Base-by-base conservation (phyloP, 2,113 vertebrate species). In the Corythaixoides concolor region DNA sequence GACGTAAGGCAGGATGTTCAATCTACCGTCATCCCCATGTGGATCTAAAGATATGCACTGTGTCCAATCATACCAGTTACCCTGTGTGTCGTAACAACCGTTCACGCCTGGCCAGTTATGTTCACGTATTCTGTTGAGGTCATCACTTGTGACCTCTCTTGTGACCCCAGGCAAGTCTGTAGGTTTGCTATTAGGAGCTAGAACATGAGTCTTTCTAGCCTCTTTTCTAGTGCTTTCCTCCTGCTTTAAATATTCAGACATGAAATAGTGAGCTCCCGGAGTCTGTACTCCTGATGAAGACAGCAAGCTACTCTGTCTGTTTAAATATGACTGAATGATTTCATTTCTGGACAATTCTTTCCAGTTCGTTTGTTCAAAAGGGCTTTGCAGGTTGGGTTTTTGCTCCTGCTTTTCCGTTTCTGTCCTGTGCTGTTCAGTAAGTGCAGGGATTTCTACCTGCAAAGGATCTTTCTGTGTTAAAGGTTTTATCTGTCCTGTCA, bases 31-130 rank as follows among this genome's bases (percentile, higher is more conserved):
- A 58, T 99, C 99, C 52, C 99, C 99, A 2, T 99, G 99, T 11
- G 98, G 98, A 91, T 99, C 99, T 92, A 99, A 97, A 22, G 99
- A 98, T 97, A 99, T 99, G 98, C 99, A 99, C 97, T 99, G 98
- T 24, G 99, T 99, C 99, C 99, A 99, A 97, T 99, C 98, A 96
- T 98, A 99, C 99, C 99, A 99, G 94, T 98, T 98, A 96, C 98
- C 99, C 97, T 98, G 98, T 98, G 98, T 99, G 97, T 99, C 99
- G 33, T 98, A 98, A 97, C 99, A 99, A 94, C 99, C 99, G 53
- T 99, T 99, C 84, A 99, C 99, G 55, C 99, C 99, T 0, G 99
- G 98, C 99, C 99, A 99, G 69, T 97, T 98, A 37, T 97, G 97
- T 75, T 97, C 97, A 96, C 99, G 97, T 97, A 99, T 97, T 86